These are phyloP conservation scores for Cuculus canorus DNA, from an alignment of 2,797 vertebrate species.

Conservation along the genomic window DNA sequence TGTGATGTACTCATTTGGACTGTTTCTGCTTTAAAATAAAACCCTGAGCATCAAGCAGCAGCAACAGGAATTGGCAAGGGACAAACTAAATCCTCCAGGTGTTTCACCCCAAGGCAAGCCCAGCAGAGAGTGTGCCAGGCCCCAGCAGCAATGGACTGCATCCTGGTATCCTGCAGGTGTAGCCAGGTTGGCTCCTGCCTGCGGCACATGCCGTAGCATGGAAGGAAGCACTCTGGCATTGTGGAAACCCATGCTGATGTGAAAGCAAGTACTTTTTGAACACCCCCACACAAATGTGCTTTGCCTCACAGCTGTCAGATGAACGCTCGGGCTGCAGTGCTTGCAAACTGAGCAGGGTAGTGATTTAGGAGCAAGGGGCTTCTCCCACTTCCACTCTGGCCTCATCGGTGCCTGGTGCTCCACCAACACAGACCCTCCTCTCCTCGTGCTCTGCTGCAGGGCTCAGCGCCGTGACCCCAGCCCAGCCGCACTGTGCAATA, in stretches of 20 bases:
- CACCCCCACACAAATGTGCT: not conserved
- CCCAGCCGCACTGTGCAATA: accelerated
- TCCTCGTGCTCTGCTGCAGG: not conserved
- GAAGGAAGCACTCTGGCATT: not conserved
- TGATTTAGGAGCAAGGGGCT: not conserved
- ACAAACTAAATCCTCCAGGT: accelerated
- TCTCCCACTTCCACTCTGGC: not conserved
- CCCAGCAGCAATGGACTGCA: not conserved
- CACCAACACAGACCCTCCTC: accelerated
- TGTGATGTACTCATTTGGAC: not conserved
- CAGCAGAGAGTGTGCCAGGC: not conserved
- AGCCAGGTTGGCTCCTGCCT: not conserved
- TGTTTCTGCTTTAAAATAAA: constrained; percentile 31
- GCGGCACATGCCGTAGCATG: accelerated
- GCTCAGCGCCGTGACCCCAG: not conserved
- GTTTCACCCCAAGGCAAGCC: not conserved
- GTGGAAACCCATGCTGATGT: accelerated
- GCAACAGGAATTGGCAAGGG: not conserved
- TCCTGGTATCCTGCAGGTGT: not conserved
- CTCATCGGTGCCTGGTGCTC: accelerated
- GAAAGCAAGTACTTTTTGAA: not conserved
- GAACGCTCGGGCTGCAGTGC: not conserved
- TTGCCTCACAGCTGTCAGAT: not conserved
- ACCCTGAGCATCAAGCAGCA: not conserved
- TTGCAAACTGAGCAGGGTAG: not conserved